Conservation (phyloP, 2,888 invertebrate species). For the Heteromyza rotundicornis region DNA sequence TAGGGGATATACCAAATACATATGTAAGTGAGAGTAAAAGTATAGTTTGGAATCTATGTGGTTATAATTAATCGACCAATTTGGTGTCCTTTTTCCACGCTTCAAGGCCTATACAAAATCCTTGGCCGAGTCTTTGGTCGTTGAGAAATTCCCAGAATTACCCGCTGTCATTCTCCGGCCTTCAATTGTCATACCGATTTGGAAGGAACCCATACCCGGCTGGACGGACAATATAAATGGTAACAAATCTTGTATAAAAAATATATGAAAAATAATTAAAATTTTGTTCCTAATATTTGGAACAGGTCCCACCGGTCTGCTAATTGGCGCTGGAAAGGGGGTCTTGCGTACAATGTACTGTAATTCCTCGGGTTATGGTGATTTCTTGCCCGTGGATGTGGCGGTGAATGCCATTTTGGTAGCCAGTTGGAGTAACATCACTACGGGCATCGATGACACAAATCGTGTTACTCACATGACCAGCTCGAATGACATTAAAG, state of each 20-base stretch:
- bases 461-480: slow-evolving; percentile 74
- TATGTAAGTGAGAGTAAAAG: too few relatives aligned
- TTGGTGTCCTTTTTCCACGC: too few relatives aligned
- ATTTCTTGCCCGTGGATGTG: slow-evolving; percentile 81
- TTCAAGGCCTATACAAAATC: slow-evolving; percentile 95
- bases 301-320: slow-evolving; percentile 87
- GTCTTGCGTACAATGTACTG: slow-evolving; percentile 89
- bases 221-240: slow-evolving; percentile 89
- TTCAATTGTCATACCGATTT: slow-evolving; percentile 88
- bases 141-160: slow-evolving; percentile 76
- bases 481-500: slow-evolving; percentile 79
- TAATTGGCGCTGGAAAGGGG: slow-evolving; percentile 85
- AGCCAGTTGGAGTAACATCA: slow-evolving; percentile 53
- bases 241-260: too few relatives aligned
- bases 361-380: slow-evolving; percentile 77
- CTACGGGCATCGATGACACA: slow-evolving; percentile 39
- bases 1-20: slow-evolving; percentile 84
- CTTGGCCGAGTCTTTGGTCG: slow-evolving; percentile 82
- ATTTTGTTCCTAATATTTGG: too few relatives aligned
- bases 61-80: too few relatives aligned
- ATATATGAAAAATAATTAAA: too few relatives aligned
- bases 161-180: slow-evolving; percentile 85
- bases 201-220: slow-evolving; percentile 83
- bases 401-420: slow-evolving; percentile 73
- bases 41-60: too few relatives aligned